A percentile compares a stretch with the other conserved stretches of the same genome.
Evolutionary conservation across 2,888 invertebrate genomes (phyloP).

Genomic region (Melieria picta): DNA sequence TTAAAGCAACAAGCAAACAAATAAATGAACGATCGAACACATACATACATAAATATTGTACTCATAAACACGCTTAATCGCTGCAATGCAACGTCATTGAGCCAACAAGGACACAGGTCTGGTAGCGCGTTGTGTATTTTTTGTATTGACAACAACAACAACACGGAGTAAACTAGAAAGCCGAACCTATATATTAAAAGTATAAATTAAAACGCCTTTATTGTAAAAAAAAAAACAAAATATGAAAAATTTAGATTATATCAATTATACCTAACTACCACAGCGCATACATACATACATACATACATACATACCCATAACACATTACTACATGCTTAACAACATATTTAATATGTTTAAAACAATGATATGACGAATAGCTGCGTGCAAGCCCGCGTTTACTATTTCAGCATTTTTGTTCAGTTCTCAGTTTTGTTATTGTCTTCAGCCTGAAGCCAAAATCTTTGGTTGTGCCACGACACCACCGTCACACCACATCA

Average conservation of each 20-base stretch:
- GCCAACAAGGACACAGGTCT: not conserved
- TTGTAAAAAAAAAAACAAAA: not conserved
- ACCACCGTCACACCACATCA: no score
- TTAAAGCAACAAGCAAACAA: no score
- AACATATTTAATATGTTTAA: no score
- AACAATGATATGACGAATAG: not conserved
- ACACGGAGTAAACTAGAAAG: not conserved
- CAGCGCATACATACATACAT: conserved; percentile 14
- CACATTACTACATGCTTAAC: conserved; percentile 23
- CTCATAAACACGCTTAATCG: conserved; percentile 2
- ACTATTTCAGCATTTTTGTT: not conserved
- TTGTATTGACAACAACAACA: not conserved
- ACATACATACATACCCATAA: conserved; percentile 8
- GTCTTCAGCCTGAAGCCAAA: no score
- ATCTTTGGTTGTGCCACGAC: no score
- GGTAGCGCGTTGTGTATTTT: not conserved
- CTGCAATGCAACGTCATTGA: conserved; percentile 8
- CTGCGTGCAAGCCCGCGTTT: conserved; percentile 6
- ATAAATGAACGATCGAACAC: not conserved
- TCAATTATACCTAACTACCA: not conserved
- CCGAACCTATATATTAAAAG: not conserved
- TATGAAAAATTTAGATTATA: not conserved
- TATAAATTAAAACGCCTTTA: not conserved
- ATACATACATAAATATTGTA: conserved; percentile 10
- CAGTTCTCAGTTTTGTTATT: no score